These are phyloP conservation scores for Rachycentron canadum DNA, from an alignment of 2,797 vertebrate genomes.

Conservation along the genomic window DNA sequence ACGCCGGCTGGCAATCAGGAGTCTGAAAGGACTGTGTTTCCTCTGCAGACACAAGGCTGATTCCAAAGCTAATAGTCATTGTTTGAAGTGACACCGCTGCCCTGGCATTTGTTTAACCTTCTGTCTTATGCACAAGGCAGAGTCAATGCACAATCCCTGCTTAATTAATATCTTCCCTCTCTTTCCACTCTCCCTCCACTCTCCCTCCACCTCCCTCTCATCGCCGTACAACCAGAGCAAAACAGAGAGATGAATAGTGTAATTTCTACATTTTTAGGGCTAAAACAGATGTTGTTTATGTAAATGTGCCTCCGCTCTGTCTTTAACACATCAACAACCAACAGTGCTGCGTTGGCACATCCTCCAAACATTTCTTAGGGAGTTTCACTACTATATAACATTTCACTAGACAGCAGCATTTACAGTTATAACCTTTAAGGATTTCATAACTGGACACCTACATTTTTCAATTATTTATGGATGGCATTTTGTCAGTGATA, in stretches of 20 bases:
- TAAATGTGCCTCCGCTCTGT: slow-evolving; percentile 11
- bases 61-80: slow-evolving; percentile 99
- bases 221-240: slow-evolving; percentile 63
- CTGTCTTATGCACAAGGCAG: slow-evolving; percentile 96
- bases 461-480: neutral
- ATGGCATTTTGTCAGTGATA: neutral
- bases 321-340: slow-evolving; percentile 15
- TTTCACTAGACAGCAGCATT: neutral
- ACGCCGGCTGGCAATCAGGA: slow-evolving; percentile 91
- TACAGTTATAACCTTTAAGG: neutral
- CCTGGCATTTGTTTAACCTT: slow-evolving; percentile 99
- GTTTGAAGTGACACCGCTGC: slow-evolving; percentile 97
- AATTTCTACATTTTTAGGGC: slow-evolving; percentile 16
- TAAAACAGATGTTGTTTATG: slow-evolving; percentile 17
- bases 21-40: slow-evolving; percentile 95
- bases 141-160: slow-evolving; percentile 97
- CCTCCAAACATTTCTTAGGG: neutral
- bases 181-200: slow-evolving; percentile 37
- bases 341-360: neutral
- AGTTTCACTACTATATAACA: neutral
- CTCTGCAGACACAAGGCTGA: slow-evolving; percentile 96
- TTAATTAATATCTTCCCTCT: slow-evolving; percentile 96
- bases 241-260: slow-evolving; percentile 28
- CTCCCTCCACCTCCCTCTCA: slow-evolving; percentile 39
- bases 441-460: neutral